Percentiles rank a stretch among this genome's conserved stretches.
Evolutionary conservation across 2,888 invertebrate genomes (phyloP).

Genomic region (Drosophila mercatorum): DNA sequence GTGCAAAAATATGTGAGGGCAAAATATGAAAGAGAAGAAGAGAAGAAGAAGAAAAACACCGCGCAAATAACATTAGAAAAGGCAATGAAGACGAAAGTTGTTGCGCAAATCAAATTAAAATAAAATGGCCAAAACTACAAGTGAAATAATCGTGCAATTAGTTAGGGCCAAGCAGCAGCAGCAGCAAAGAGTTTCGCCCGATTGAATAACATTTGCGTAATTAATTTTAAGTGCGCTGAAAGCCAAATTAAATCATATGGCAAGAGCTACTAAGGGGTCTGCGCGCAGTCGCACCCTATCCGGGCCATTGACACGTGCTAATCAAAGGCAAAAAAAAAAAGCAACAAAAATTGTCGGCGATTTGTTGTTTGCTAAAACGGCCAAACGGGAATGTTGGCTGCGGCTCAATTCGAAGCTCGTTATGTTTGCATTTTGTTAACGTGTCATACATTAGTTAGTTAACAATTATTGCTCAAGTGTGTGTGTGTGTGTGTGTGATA

Average conservation of each 20-base stretch:
- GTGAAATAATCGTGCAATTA: slow-evolving; percentile 76
- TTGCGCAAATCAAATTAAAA: slow-evolving; percentile 74
- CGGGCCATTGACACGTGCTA: slow-evolving; percentile 68
- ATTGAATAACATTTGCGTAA: slow-evolving; percentile 78
- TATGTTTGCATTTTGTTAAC: slow-evolving; percentile 67
- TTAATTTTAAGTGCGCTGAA: slow-evolving; percentile 55
- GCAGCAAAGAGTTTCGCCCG: slow-evolving; percentile 55
- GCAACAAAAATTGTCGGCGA: slow-evolving; percentile 18
- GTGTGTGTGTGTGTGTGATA: slow-evolving; percentile 29
- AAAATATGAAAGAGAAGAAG: slow-evolving; percentile 5
- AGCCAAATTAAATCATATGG: slow-evolving; percentile 67
- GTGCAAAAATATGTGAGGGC: slow-evolving; percentile 63
- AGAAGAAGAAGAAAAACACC: slow-evolving; percentile 24
- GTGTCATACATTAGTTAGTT: slow-evolving; percentile 73
- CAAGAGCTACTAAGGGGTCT: neutral
- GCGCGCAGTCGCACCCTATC: slow-evolving; percentile 23
- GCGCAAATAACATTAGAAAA: slow-evolving; percentile 50
- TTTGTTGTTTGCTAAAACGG: slow-evolving; percentile 44
- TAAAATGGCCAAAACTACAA: slow-evolving; percentile 59
- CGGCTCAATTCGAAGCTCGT: slow-evolving; percentile 38
- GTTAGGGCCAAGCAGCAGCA: slow-evolving; percentile 32
- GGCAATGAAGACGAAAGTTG: slow-evolving; percentile 78
- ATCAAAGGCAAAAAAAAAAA: slow-evolving; percentile 24
- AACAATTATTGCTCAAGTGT: slow-evolving; percentile 52
- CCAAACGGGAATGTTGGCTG: slow-evolving; percentile 13